Base-by-base conservation (phyloP, 2,113 vertebrate species). In the Engraulis encrasicolus region DNA sequence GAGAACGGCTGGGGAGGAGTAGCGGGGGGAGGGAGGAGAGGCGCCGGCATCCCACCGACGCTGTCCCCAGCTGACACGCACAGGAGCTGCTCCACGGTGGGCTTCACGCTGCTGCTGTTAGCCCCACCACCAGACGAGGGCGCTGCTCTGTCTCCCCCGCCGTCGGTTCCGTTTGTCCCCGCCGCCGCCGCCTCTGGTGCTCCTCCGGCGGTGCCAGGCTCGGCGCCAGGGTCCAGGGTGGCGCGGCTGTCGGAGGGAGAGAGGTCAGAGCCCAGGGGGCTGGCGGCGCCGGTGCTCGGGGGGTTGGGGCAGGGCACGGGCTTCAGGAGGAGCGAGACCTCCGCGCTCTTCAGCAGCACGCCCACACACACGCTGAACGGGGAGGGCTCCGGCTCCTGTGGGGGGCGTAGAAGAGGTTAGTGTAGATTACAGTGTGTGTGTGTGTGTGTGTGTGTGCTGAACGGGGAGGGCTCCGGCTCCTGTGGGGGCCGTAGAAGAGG, bases 241-340 rank as follows among this genome's bases (percentile, higher is more conserved):
- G 91, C 95, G 83, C 92, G 91, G 86, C 96, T 96, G 91, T 95
- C 96, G 18, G 95, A 88, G 2, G 96, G 96, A 0, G 96, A 96
- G 78, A 95, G 91, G 79, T 96, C 96, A 0, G 96, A 94, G 50
- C 92, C 95, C 74, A 92, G 0, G 0, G 95, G 95, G 86, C 96
- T 96, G 84, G 84, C 58, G 6, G 94, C 93, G 71, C 92, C 93
- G 0, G 92, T 66, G 78, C 84, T 79, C 96, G 85, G 92, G 94
- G 92, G 54, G 89, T 88, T 50, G 27, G 15, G 58, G 84, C 34
- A 86, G 85, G 85, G 81, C 92, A 97, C 90, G 2, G 98, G 98
- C 89, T 97, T 97, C 77, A 99, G 91, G 40, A 99, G 91, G 85
- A 99, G 94, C 80, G 97, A 96, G 48, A 99, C 90, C 90, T 99